These are phyloP conservation scores for Agrochola lychnidis DNA, from an alignment of 2,888 invertebrate species.

Conservation along the genomic window DNA sequence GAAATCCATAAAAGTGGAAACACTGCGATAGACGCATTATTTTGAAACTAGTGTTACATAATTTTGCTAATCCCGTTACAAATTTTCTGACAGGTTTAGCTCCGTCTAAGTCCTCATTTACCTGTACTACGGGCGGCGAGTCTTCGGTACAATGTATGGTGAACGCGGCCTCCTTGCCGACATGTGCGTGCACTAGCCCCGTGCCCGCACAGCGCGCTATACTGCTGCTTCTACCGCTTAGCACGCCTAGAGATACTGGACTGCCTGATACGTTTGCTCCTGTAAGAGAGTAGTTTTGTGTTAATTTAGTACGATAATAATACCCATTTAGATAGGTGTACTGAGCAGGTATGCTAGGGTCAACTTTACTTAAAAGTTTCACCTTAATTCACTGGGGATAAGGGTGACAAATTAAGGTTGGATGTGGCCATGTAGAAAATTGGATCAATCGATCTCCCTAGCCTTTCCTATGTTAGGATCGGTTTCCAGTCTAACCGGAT, in stretches of 20 bases:
- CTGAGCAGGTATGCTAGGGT: too few relatives aligned
- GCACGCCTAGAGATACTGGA: constrained; percentile 89
- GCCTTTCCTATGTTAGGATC: too few relatives aligned
- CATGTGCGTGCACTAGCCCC: constrained; percentile 92
- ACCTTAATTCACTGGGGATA: too few relatives aligned
- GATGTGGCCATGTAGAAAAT: too few relatives aligned
- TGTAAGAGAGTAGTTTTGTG: constrained; percentile 49
- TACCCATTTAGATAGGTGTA: not conserved
- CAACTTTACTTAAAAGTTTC: too few relatives aligned
- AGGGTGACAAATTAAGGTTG: too few relatives aligned
- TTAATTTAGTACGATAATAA: not conserved
- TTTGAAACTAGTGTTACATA: not conserved
- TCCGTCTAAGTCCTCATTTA: not conserved
- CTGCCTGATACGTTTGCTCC: constrained; percentile 91
- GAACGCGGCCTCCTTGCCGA: constrained; percentile 93
- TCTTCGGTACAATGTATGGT: constrained; percentile 91
- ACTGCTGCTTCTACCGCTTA: constrained; percentile 83
- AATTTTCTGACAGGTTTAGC: not conserved
- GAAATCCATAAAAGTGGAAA: too few relatives aligned
- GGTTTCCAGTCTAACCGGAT: too few relatives aligned
- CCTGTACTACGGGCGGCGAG: constrained; percentile 92
- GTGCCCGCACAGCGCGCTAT: constrained; percentile 92
- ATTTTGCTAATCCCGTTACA: not conserved
- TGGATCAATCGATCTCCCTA: too few relatives aligned
- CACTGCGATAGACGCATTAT: not conserved